Base-by-base conservation (phyloP, 2,113 vertebrate genomes). In the Ammodramus savannarum region DNA sequence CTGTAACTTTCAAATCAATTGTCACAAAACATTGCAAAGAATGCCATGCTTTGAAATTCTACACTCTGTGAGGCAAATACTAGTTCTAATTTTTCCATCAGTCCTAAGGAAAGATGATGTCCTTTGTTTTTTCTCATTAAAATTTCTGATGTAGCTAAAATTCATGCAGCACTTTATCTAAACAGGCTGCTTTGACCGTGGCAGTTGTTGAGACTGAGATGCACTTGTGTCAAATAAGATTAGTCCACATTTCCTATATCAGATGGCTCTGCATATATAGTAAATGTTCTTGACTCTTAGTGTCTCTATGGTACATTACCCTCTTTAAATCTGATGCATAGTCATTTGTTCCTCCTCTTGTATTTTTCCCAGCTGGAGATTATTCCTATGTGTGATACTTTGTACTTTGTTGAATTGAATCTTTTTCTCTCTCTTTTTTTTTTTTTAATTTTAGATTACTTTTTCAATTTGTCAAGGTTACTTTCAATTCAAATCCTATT, bases 381-480 rank as follows among this genome's bases (percentile, higher is more conserved):
- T 93, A 55, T 93, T 91, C 34, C 11, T 77, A 31, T 1, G 1
- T 72, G 43, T 81, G 68, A 74, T 75, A 44, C 57, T 78, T 92
- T 27, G 46, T 85, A 51, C 52, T 63, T 89, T 79, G 94, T 91
- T 89, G 71, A 89, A 87, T 85, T 85, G 19, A 48, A 36, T 78
- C 1, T 62, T 94, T 78, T 41, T 71, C 0, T 49, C 3, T 26
- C 7, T 61, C 2, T 36, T 3, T 67, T 48, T 52, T 4, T 46
- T 57, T 54, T 32, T 54, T 59, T 13, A 32, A 39, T 86, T 75
- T 46, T 69, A 6, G 44, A 90, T 76, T 54, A 94, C 68, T 94
- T 92, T 87, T 94, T 82, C 81, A 81, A 94, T 96, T 93, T 94
- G 73, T 95, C 93, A 94, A 81, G 73, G 89, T 94, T 92, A 93